phyloP scores from a whole-genome alignment of 2,888 invertebrate genomes.

The Eledona agricola region DNA sequence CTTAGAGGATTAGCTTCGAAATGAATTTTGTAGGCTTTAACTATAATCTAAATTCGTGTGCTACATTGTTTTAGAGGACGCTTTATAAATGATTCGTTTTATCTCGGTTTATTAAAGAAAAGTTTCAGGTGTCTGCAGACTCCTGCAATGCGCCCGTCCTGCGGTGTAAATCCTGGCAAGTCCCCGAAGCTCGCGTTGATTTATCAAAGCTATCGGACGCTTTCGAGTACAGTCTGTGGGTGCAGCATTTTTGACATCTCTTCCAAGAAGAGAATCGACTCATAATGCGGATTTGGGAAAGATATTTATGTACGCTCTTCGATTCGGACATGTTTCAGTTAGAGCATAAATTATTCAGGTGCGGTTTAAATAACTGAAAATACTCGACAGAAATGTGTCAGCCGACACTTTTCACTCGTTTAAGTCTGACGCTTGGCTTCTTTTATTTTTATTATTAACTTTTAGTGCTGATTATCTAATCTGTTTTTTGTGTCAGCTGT shows the following conservation, averaged over 20 bases:
- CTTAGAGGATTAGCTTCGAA: constrained; percentile 28
- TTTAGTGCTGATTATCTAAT: too few relatives aligned
- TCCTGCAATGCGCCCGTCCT: constrained; percentile 48
- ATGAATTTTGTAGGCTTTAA: constrained; percentile 24
- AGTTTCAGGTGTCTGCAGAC: constrained; percentile 28
- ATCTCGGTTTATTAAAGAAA: constrained; percentile 20
- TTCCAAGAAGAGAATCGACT: constrained; percentile 16
- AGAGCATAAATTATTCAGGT: constrained; percentile 42
- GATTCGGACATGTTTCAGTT: constrained; percentile 42
- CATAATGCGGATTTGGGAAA: constrained; percentile 30
- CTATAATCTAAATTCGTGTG: constrained; percentile 22
- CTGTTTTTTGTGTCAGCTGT: too few relatives aligned
- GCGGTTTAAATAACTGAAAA: constrained; percentile 18
- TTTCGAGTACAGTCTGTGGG: constrained; percentile 18
- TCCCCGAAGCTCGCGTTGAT: constrained; percentile 43
- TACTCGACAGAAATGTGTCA: not conserved
- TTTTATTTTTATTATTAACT: too few relatives aligned
- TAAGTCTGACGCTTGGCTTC: too few relatives aligned
- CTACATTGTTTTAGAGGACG: constrained; percentile 10
- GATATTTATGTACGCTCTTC: constrained; percentile 28
- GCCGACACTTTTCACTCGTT: too few relatives aligned
- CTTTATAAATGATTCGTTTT: constrained; percentile 20
- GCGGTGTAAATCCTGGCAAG: constrained; percentile 45
- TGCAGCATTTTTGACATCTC: constrained; percentile 28
- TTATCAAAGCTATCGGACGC: constrained; percentile 43